Percentiles rank a stretch among this genome's conserved stretches.
These are phyloP conservation scores for Scaptodrosophila latifasciaeformis DNA, from an alignment of 2,888 invertebrate species.

Conservation along the genomic window DNA sequence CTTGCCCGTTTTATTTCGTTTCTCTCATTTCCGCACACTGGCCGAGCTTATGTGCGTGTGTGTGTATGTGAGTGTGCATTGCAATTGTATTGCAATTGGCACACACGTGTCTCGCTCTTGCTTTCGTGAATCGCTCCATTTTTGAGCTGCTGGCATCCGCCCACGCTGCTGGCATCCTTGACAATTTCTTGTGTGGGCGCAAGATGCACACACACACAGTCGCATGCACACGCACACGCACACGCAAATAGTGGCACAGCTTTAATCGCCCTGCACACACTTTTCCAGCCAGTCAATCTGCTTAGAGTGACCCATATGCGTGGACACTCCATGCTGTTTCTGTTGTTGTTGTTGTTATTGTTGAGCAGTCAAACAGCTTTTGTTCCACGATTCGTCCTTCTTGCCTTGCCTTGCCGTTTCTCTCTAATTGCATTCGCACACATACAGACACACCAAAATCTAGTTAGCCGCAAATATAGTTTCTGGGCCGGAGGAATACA, in stretches of 20 bases:
- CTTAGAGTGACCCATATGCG: slow-evolving; percentile 26
- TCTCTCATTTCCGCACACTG: too few relatives aligned
- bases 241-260: slow-evolving; percentile 5
- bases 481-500: too few relatives aligned
- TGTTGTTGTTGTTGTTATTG: neutral
- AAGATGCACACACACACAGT: slow-evolving; percentile 19
- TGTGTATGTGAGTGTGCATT: slow-evolving; percentile 1
- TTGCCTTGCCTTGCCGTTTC: neutral
- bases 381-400: neutral
- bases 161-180: slow-evolving; percentile 50
- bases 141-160: slow-evolving; percentile 43
- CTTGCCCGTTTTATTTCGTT: too few relatives aligned
- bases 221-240: slow-evolving; percentile 3
- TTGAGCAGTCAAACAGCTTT: slow-evolving; percentile 1
- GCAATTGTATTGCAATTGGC: neutral
- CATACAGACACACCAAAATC: too few relatives aligned
- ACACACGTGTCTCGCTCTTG: too few relatives aligned
- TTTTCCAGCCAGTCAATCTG: neutral
- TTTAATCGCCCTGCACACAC: slow-evolving; percentile 1
- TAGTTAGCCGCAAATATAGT: too few relatives aligned
- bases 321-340: neutral
- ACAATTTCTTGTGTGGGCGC: slow-evolving; percentile 12
- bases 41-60: slow-evolving; percentile 14
- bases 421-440: neutral
- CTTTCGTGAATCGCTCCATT: too few relatives aligned